Base-by-base conservation (phyloP, 2,113 vertebrate genomes). In the Phycodurus eques region DNA sequence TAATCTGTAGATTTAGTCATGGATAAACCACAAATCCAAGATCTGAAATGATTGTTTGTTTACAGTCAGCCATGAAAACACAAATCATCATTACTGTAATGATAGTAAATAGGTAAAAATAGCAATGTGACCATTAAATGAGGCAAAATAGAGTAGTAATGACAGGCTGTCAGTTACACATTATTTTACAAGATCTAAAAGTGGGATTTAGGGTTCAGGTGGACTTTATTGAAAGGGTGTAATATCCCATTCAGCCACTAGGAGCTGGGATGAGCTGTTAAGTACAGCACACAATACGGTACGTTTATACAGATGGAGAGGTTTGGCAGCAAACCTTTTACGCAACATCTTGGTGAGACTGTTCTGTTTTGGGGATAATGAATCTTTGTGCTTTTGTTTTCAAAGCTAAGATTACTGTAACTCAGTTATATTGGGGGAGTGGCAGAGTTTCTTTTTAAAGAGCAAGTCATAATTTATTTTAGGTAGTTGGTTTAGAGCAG, bases 1-100 rank as follows among this genome's bases (percentile, higher is more conserved):
- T 76, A 82, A 87, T 88, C 71, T 35, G 72, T 27, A 65, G 68
- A 33, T 85, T 85, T 75, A 72, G 68, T 31, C 49, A 80, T 66
- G 76, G 51, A 87, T 75, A 75, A 78, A 76, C 69, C 44, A 67
- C 71, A 80, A 87, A 88, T 87, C 85, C 80, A 78, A 70, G 78
- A 86, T 84, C 84, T 85, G 77, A 88, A 83, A 87, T 64, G 71
- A 70, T 47, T 88, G 78, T 86, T 88, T 87, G 72, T 83, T 88
- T 83, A 88, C 81, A 62, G 78, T 82, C 70, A 64, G 17, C 73
- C 69, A 72, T 73, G 74, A 72, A 80, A 83, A 84, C 67, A 80
- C 74, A 78, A 71, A 78, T 74, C 54, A 67, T 64, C 74, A 87
- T 85, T 81, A 79, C 71, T 44, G 60, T 70, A 74, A 79, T 65